These are phyloP conservation scores for Nannoperca obscura DNA, from an alignment of 2,797 vertebrate species.

Conservation along the genomic window DNA sequence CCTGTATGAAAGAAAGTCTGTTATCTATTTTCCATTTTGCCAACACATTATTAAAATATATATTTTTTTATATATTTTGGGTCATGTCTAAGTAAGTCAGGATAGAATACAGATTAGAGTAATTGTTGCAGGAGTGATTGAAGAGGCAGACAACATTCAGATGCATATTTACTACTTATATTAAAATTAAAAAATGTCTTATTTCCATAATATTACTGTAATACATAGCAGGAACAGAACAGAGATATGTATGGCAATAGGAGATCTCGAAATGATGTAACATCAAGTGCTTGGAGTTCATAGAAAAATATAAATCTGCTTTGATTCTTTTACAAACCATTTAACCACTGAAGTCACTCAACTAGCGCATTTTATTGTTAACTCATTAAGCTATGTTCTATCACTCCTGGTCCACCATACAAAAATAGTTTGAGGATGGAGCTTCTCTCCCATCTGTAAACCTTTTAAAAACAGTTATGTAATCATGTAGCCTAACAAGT, in stretches of 20 bases:
- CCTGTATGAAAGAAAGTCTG: neutral
- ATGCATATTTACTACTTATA: neutral
- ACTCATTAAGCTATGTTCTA: neutral
- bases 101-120: neutral
- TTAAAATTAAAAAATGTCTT: neutral
- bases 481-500: neutral
- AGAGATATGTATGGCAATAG: constrained; percentile 15
- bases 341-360: neutral
- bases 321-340: neutral
- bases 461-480: neutral
- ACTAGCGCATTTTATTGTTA: neutral
- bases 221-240: neutral
- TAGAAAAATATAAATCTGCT: neutral
- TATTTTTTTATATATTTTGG: neutral
- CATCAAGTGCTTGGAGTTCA: neutral
- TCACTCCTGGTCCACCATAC: neutral
- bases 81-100: neutral
- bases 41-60: neutral
- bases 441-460: constrained; percentile 3
- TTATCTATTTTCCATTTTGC: neutral
- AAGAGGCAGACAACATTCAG: neutral
- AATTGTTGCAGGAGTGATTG: neutral
- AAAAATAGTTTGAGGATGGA: neutral
- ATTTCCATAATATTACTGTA: neutral
- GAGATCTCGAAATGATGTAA: constrained; percentile 18